Conservation (phyloP, 37 sponge, comb jelly and placozoan species). For the Theonella swinhoei region DNA sequence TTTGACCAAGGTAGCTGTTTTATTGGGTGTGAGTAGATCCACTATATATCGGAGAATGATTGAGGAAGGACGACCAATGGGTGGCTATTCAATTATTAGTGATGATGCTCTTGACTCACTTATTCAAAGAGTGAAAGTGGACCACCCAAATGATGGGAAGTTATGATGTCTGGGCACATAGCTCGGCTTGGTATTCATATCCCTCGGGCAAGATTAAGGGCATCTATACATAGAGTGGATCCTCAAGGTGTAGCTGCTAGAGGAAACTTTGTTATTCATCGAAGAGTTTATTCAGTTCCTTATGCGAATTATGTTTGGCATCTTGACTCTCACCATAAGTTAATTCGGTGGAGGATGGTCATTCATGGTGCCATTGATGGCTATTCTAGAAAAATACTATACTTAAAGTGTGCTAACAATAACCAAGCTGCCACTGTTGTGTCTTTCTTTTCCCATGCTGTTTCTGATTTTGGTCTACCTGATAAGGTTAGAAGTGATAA, state of each 20-base stretch:
- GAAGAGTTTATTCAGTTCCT: slow-evolving; percentile 24
- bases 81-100: slow-evolving; percentile 1
- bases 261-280: not conserved
- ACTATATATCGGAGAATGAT: slow-evolving; percentile 20
- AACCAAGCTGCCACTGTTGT: slow-evolving; percentile 37
- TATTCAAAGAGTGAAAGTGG: slow-evolving; percentile 19
- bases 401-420: slow-evolving; percentile 18
- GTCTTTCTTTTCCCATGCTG: not conserved
- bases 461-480: slow-evolving; percentile 23
- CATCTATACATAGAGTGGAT: no score
- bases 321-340: slow-evolving; percentile 52
- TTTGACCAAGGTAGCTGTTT: slow-evolving; percentile 3
- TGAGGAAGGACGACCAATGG: not conserved
- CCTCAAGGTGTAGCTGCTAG: slow-evolving; percentile 15
- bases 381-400: slow-evolving; percentile 14
- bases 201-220: slow-evolving; percentile 14
- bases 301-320: slow-evolving; percentile 47
- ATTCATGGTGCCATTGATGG: no score
- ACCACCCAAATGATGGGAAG: no score
- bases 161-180: slow-evolving; percentile 17
- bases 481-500: slow-evolving; percentile 14
- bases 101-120: not conserved
- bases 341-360: slow-evolving; percentile 31
- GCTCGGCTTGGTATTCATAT: slow-evolving; percentile 1
- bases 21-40: slow-evolving; percentile 8